Percentiles rank a stretch among this genome's conserved stretches.
Evolutionary conservation across 2,888 invertebrate genomes (phyloP).

Genomic region (Calameuta pallipes): DNA sequence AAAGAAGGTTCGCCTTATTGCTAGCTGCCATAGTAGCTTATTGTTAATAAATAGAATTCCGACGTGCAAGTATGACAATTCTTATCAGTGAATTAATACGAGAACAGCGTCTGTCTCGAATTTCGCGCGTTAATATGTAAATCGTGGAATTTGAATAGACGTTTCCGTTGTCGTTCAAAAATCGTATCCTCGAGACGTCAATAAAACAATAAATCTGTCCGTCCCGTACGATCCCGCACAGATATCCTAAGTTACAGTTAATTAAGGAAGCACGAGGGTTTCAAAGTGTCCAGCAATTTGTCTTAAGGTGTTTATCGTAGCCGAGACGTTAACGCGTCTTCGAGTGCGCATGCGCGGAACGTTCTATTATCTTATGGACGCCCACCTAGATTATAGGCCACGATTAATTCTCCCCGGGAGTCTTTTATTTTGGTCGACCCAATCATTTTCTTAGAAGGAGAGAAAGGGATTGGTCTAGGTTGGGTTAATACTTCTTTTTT

Average conservation of each 20-base stretch:
- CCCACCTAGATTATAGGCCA: conserved; percentile 3
- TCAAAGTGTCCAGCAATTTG: background rate
- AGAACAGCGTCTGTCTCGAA: background rate
- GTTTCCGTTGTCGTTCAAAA: background rate
- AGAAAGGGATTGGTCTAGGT: conserved; percentile 3
- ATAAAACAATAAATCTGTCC: background rate
- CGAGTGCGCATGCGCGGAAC: background rate
- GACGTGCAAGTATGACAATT: background rate
- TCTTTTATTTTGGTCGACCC: conserved; percentile 3
- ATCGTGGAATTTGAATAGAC: background rate
- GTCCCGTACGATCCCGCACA: background rate
- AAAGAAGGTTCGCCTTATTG: background rate
- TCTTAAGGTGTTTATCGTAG: background rate
- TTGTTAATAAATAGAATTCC: background rate
- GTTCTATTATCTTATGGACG: conserved; percentile 6
- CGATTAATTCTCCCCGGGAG: background rate
- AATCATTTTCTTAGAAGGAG: conserved; percentile 7
- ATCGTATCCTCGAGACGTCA: background rate
- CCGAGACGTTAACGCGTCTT: background rate
- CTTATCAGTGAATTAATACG: background rate
- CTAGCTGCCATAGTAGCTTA: background rate
- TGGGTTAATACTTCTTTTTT: background rate
- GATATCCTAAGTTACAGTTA: background rate
- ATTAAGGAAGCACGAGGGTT: background rate
- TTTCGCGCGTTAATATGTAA: background rate